Percentiles rank a stretch among this genome's conserved stretches.
Evolutionary conservation across 2,113 vertebrate genomes (phyloP).

Genomic region (Hyperopisus bebe): DNA sequence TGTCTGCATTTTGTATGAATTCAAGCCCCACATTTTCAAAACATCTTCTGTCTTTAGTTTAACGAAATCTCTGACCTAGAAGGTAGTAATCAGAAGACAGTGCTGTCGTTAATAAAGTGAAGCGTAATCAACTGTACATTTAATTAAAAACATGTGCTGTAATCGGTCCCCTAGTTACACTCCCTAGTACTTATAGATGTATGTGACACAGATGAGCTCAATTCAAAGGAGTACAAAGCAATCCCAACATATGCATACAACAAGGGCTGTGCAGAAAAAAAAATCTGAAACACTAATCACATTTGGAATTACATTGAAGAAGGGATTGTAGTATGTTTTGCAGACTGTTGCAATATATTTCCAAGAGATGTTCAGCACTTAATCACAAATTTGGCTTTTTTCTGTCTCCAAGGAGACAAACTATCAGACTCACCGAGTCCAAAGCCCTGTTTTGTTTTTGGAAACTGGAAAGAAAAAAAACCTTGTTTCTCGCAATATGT

Average conservation of each 20-base stretch:
- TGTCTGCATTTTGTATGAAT: neutral
- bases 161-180: neutral
- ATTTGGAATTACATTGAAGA: neutral
- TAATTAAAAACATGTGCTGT: neutral
- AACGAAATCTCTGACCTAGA: neutral
- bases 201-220: neutral
- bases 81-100: neutral
- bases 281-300: neutral
- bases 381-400: neutral
- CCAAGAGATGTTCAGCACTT: neutral
- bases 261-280: neutral
- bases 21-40: neutral
- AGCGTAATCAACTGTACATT: neutral
- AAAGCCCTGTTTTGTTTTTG: neutral
- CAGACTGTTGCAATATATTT: neutral
- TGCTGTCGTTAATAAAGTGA: neutral
- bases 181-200: neutral
- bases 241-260: neutral
- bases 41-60: neutral
- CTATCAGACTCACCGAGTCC: neutral
- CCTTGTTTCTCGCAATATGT: neutral
- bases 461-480: constrained; percentile 13
- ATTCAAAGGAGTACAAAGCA: neutral
- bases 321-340: neutral
- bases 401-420: neutral